Percentiles rank a stretch among this genome's conserved stretches.
phyloP scores from a whole-genome alignment of 1,140 invertebrate genomes.

The Saxidomus purpurata region DNA sequence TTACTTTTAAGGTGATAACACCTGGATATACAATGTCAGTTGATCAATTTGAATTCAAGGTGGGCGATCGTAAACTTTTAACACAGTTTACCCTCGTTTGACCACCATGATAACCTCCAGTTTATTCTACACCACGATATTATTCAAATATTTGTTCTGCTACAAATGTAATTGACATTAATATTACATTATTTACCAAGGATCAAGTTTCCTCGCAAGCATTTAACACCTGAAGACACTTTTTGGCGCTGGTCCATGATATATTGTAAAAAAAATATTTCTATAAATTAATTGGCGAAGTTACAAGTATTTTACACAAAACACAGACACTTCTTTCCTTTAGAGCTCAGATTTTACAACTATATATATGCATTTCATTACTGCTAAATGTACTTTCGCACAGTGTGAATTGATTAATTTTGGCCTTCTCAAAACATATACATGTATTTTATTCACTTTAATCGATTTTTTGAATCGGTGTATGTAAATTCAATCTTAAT shows the following conservation, averaged over 20 bases:
- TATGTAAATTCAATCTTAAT: too few relatives aligned
- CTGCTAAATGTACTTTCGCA: too few relatives aligned
- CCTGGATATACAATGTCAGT: too few relatives aligned
- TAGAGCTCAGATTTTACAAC: not conserved
- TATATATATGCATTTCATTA: too few relatives aligned
- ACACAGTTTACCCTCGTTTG: not conserved
- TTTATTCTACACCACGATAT: not conserved
- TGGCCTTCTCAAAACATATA: too few relatives aligned
- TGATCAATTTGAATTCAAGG: not conserved
- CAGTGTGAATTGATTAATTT: too few relatives aligned
- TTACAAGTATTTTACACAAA: slow-evolving; percentile 1
- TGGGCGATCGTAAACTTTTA: not conserved
- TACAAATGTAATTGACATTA: slow-evolving; percentile 10
- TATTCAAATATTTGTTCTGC: slow-evolving; percentile 21
- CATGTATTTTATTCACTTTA: too few relatives aligned
- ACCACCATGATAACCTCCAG: not conserved
- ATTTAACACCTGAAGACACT: slow-evolving; percentile 29
- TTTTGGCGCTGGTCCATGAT: not conserved
- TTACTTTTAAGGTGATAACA: too few relatives aligned
- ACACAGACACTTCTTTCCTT: not conserved
- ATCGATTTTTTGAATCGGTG: too few relatives aligned
- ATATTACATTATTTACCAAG: not conserved
- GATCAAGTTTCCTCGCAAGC: slow-evolving; percentile 4
- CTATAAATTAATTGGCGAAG: not conserved
- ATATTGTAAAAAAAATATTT: not conserved